Percentiles rank a stretch among this genome's conserved stretches.
Evolutionary conservation across 23 tunicate genomes (phyloP).

Genomic region (Oikopleura dioica): DNA sequence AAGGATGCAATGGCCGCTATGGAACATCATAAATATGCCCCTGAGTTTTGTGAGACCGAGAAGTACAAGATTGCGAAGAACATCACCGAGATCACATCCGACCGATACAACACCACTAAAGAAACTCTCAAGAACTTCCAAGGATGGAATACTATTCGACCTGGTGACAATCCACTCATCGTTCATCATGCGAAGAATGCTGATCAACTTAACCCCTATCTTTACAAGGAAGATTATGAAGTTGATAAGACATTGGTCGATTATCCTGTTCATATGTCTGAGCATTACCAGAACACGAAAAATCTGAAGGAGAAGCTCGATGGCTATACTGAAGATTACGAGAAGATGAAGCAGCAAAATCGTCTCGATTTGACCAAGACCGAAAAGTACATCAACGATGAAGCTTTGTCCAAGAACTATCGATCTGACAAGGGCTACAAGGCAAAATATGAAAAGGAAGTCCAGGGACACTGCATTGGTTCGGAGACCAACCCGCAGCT

Average conservation of each 20-base stretch:
- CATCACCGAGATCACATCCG: background rate
- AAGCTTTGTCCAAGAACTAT: background rate
- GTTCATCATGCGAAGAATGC: constrained; percentile 8
- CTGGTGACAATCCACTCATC: background rate
- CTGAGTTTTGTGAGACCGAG: constrained; percentile 2
- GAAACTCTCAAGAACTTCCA: background rate
- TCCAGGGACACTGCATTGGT: constrained; percentile 5
- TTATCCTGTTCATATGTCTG: constrained; percentile 14
- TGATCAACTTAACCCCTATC: constrained; percentile 7
- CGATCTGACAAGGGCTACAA: background rate
- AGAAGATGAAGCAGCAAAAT: background rate
- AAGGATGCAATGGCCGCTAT: background rate
- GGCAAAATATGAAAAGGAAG: background rate
- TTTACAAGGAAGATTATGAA: constrained; percentile 18
- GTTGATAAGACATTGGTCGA: background rate
- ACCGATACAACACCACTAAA: background rate
- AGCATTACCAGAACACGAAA: background rate
- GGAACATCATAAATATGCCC: constrained; percentile 7
- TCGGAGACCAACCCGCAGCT: background rate
- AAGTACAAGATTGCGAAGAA: constrained; percentile 9
- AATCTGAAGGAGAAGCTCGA: background rate
- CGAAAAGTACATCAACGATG: background rate
- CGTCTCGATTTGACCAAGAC: background rate
- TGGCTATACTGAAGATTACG: background rate
- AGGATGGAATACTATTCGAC: constrained; percentile 13